Evolutionary conservation across 2,888 invertebrate genomes (phyloP).

Genomic region (Sympetrum striolatum): DNA sequence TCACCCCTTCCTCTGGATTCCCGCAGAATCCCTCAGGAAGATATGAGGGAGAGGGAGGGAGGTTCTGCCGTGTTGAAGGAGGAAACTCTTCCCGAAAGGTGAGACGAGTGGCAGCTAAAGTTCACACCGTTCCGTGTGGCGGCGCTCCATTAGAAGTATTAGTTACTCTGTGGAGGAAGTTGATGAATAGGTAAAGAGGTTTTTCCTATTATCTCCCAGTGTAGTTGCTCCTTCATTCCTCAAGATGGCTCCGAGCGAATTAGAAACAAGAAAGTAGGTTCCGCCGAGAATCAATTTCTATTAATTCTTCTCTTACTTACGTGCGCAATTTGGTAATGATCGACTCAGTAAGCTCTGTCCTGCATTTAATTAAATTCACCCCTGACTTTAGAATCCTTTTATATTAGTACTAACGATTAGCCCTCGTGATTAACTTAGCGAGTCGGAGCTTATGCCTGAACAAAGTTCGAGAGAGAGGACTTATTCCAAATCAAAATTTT

Average conservation of each 20-base stretch:
- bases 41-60: background rate
- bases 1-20: background rate
- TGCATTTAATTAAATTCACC: no score
- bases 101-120: background rate
- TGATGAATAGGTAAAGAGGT: background rate
- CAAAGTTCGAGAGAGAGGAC: no score
- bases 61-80: background rate
- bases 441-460: no score
- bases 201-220: background rate
- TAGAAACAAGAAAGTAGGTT: background rate
- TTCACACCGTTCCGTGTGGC: background rate
- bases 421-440: no score
- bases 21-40: background rate
- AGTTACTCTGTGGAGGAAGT: background rate
- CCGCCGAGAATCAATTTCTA: no score
- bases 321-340: no score
- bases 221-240: background rate
- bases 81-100: background rate
- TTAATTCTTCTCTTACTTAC: no score
- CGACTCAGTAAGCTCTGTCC: no score
- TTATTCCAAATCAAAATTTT: no score
- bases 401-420: no score
- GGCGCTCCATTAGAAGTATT: background rate
- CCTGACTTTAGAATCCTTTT: no score
- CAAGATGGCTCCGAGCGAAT: background rate